Evolutionary conservation across 1,140 invertebrate genomes (phyloP).

Genomic region (Bombus turneri): DNA sequence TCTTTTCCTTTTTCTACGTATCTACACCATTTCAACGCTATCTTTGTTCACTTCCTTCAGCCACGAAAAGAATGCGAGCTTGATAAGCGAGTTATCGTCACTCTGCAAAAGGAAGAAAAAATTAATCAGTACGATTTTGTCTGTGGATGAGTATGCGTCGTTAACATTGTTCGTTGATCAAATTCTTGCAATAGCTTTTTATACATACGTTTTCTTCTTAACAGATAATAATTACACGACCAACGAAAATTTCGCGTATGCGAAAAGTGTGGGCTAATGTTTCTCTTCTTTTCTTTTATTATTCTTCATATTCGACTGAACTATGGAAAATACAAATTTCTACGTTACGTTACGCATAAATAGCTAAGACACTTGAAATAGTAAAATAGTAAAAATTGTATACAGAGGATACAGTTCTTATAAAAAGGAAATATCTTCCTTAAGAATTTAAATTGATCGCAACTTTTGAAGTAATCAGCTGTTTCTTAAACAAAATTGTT

Average conservation of each 20-base stretch:
- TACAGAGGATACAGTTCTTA: no score
- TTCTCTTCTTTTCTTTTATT: no score
- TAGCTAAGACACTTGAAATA: no score
- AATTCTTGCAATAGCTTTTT: neutral
- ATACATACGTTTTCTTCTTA: neutral
- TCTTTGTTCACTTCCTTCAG: slow-evolving; percentile 43
- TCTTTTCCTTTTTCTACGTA: neutral
- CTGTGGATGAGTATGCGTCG: neutral
- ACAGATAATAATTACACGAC: neutral
- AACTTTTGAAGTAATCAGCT: no score
- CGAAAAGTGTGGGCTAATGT: neutral
- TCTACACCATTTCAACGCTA: slow-evolving; percentile 14
- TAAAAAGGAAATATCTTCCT: no score
- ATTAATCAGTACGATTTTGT: slow-evolving; percentile 37
- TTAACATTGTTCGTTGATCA: neutral
- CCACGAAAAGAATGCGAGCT: neutral
- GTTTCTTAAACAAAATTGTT: no score
- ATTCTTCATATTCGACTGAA: no score
- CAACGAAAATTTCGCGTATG: neutral
- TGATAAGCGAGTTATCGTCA: slow-evolving; percentile 19
- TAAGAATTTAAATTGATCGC: no score
- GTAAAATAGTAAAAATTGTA: no score
- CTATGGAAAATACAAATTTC: no score
- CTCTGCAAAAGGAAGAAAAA: neutral
- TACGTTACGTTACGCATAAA: no score